Evolutionary conservation across 2,797 vertebrate species (phyloP).

Genomic region (Tenualosa ilisha): DNA sequence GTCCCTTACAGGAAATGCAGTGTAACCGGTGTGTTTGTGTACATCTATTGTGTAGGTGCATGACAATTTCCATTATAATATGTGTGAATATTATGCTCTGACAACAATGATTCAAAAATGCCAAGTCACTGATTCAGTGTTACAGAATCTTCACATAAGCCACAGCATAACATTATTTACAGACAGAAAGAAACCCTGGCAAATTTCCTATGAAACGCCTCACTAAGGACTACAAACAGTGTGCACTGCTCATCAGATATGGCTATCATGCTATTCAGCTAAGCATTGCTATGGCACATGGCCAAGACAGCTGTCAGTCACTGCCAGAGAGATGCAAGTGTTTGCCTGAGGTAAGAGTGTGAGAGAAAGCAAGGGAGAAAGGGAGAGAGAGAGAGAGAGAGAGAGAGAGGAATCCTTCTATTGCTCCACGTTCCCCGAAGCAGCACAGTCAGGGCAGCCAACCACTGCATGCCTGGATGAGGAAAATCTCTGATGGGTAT

Average conservation of each 20-base stretch:
- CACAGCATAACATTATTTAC: background rate
- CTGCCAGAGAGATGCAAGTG: background rate
- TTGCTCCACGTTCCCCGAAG: background rate
- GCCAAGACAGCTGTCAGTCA: slow-evolving; percentile 2
- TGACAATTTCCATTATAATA: too few species aligned
- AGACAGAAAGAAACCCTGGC: background rate
- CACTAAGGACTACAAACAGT: background rate
- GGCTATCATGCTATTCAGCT: background rate
- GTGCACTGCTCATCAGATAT: background rate
- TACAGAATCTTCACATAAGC: background rate
- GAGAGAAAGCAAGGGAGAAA: background rate
- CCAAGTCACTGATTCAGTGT: too few species aligned
- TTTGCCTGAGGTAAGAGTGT: background rate
- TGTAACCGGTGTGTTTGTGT: too few species aligned
- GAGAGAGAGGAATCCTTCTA: background rate
- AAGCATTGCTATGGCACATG: background rate
- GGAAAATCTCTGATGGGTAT: background rate
- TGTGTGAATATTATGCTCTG: too few species aligned
- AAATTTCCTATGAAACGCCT: background rate
- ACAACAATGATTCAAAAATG: too few species aligned
- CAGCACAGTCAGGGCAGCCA: too few species aligned
- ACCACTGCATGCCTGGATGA: background rate
- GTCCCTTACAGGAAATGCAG: too few species aligned
- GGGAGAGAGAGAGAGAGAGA: background rate
- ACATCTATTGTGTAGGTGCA: too few species aligned